A percentile compares a stretch with the other conserved stretches of the same genome.
Conservation (phyloP, 1,140 invertebrate genomes). For the Apis cerana region DNA sequence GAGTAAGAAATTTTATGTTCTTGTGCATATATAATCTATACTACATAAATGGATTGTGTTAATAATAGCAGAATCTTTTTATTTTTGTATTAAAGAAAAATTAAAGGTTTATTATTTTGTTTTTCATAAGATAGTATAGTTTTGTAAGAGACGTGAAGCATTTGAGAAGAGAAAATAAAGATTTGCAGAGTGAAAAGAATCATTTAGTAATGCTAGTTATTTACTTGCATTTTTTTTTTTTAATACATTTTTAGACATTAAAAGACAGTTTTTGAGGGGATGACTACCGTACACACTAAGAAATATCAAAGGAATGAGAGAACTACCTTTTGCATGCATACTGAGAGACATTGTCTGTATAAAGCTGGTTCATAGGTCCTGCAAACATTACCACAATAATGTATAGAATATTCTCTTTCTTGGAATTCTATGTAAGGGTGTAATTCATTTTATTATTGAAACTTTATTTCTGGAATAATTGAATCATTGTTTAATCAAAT, state of each 20-base stretch:
- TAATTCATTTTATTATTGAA: slow-evolving; percentile 1
- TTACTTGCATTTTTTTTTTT: not conserved
- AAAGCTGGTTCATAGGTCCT: slow-evolving; percentile 70
- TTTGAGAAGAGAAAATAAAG: not conserved
- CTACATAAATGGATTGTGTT: slow-evolving; percentile 23
- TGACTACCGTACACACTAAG: slow-evolving; percentile 46
- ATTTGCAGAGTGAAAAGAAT: not conserved
- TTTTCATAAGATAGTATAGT: not conserved
- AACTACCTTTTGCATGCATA: slow-evolving; percentile 70
- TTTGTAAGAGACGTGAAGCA: not conserved
- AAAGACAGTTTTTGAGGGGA: not conserved
- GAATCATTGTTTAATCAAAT: not conserved
- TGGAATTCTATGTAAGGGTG: slow-evolving; percentile 52
- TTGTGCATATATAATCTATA: not conserved
- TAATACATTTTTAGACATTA: not conserved
- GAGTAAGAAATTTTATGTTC: too few relatives aligned
- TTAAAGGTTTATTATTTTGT: not conserved
- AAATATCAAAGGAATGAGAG: slow-evolving; percentile 59
- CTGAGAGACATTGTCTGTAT: slow-evolving; percentile 69
- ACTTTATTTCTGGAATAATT: not conserved
- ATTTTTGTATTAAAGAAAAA: not conserved
- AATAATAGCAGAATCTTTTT: slow-evolving; percentile 27
- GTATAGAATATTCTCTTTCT: slow-evolving; percentile 46
- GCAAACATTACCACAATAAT: slow-evolving; percentile 66
- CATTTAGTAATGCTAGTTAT: not conserved